Percentiles rank a stretch among this genome's conserved stretches.
Evolutionary conservation across 2,888 invertebrate species (phyloP).

Genomic region (Eristalinus sepulchralis): DNA sequence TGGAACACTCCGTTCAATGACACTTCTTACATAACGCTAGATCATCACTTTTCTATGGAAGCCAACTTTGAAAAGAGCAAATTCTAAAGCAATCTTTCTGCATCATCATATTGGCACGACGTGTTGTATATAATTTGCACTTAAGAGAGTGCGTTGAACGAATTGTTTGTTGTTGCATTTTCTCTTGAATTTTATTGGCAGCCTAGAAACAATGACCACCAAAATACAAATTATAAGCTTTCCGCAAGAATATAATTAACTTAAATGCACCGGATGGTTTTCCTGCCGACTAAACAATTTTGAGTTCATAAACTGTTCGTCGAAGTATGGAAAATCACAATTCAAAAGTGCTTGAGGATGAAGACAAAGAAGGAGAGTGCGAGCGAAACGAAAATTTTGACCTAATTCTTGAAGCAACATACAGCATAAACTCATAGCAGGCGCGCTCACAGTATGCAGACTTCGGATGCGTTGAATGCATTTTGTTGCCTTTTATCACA

Average conservation of each 20-base stretch:
- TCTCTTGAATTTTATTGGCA: background rate
- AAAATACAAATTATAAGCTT: conserved; percentile 9
- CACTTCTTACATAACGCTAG: background rate
- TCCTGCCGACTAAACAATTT: conserved; percentile 43
- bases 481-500: conserved; percentile 35
- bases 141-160: background rate
- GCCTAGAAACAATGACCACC: background rate
- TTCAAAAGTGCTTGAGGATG: conserved; percentile 3
- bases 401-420: conserved; percentile 31
- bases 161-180: background rate
- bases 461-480: conserved; percentile 18
- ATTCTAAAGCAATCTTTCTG: background rate
- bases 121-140: background rate
- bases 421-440: conserved; percentile 14
- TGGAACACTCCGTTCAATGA: background rate
- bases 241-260: conserved; percentile 24
- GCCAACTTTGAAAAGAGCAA: background rate
- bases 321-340: conserved; percentile 38
- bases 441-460: conserved; percentile 33
- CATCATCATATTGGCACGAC: background rate
- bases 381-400: background rate
- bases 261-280: conserved; percentile 38
- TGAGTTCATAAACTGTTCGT: conserved; percentile 20
- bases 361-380: background rate
- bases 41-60: background rate